Evolutionary conservation across 1,140 invertebrate genomes (phyloP), one percentile per base, ranked within the genome.

Genomic region (Agrypnia vestita): DNA sequence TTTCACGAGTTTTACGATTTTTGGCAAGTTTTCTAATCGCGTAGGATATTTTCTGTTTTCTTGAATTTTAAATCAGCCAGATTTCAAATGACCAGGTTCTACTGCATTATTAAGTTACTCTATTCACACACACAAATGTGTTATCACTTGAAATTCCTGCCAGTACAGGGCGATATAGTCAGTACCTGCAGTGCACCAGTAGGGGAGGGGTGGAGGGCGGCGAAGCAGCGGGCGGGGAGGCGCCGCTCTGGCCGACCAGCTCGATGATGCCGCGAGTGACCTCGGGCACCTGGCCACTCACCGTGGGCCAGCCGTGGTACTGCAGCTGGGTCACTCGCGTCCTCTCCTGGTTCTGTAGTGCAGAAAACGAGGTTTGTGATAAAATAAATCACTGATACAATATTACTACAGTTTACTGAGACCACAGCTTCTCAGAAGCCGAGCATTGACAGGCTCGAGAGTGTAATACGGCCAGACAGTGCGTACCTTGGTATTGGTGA

Each of bases 231-330:
- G 78, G 75, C 10, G 84, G 84, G 35, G 85, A 86, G 35, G 88
- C 90, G 84, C 89, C 91, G 61, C 94, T 94, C 83, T 94, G 92
- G 85, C 94, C 93, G 15, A 95, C 93, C 55, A 96, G 90, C 86
- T 96, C 95, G 79, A 95, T 94, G 77, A 96, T 91, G 56, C 95
- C 95, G 78, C 95, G 91, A 71, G 95, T 95, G 35, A 96, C 94
- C 89, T 96, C 94, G 75, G 95, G 95, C 86, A 96, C 95, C 90
- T 96, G 95, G 56, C 95, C 95, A 84, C 95, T 93, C 21, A 95
- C 94, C 53, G 95, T 96, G 7, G 95, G 95, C 96, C 96, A 97
- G 47, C 95, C 95, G 85, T 96, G 94, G 89, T 97, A 97, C 85
- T 97, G 95, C 85, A 96, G 94, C 84, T 97, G 96, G 19, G 94